phyloP scores from a whole-genome alignment of 2,888 invertebrate genomes.

The Drosophila vallismaia region DNA sequence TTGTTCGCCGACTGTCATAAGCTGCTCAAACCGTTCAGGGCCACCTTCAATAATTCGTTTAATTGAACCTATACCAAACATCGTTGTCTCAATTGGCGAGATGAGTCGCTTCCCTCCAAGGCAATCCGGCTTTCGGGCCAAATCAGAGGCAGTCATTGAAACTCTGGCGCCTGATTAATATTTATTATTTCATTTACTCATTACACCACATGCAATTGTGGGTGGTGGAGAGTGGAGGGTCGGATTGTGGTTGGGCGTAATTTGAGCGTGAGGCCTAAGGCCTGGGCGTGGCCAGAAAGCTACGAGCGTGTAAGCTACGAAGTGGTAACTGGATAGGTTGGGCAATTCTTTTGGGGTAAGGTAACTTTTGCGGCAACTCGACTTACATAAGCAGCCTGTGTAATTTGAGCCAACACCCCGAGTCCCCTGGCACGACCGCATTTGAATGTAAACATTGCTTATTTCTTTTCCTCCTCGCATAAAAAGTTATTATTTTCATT shows the following conservation, averaged over 20 bases:
- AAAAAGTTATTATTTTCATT: conserved; percentile 36
- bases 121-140: conserved; percentile 26
- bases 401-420: conserved; percentile 31
- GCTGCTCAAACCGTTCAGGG: conserved; percentile 17
- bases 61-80: conserved; percentile 50
- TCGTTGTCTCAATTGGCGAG: conserved; percentile 39
- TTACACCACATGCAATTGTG: conserved; percentile 34
- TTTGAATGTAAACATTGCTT: conserved; percentile 36
- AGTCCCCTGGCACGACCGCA: conserved; percentile 34
- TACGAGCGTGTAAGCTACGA: not conserved
- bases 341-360: conserved; percentile 30
- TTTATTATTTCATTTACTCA: conserved; percentile 54
- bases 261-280: conserved; percentile 34
- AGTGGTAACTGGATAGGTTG: conserved; percentile 33
- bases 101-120: conserved; percentile 21
- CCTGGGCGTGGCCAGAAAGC: conserved; percentile 28
- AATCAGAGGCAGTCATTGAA: conserved; percentile 24
- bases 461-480: conserved; percentile 14
- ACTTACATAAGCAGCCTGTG: conserved; percentile 34
- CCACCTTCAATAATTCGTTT: conserved; percentile 42
- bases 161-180: conserved; percentile 48
- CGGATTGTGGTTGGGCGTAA: conserved; percentile 30
- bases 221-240: conserved; percentile 5
- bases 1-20: conserved; percentile 17
- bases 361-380: conserved; percentile 36